Evolutionary conservation across 2,797 vertebrate species (phyloP).

Genomic region (Melanogrammus aeglefinus): DNA sequence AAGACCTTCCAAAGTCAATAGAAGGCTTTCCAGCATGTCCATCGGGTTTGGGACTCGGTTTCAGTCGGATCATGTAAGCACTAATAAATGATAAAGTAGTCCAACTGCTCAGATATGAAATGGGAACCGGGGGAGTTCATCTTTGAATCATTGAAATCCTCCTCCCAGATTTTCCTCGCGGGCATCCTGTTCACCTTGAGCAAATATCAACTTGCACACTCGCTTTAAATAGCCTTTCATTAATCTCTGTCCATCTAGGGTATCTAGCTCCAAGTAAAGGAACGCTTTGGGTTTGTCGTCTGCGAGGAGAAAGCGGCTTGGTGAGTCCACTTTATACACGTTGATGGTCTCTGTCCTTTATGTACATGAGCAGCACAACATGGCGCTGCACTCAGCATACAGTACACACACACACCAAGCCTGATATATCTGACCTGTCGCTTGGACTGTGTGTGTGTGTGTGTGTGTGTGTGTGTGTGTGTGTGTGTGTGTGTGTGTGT

Average conservation of each 20-base stretch:
- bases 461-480: not conserved
- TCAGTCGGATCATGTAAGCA: not conserved
- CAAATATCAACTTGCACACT: slow-evolving; percentile 64
- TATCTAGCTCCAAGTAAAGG: not conserved
- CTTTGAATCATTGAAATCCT: not conserved
- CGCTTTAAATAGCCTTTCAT: slow-evolving; percentile 60
- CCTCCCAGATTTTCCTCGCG: not conserved
- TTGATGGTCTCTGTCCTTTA: not conserved
- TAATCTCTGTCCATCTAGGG: slow-evolving; percentile 1
- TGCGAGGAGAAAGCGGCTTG: not conserved
- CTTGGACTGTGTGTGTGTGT: not conserved
- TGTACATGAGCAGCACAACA: not conserved
- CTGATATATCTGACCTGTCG: not conserved
- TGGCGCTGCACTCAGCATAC: not conserved
- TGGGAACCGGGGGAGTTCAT: not conserved
- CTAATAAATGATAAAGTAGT: not conserved
- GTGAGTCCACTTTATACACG: not conserved
- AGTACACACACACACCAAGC: not conserved
- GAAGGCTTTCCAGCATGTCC: not conserved
- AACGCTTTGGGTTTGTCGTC: not conserved
- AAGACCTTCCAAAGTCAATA: not conserved
- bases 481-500: not conserved
- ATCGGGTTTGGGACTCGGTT: not conserved
- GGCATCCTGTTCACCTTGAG: slow-evolving; percentile 60
- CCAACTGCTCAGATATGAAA: not conserved